Conservation (phyloP, 2,797 vertebrate species). For the Crenuchus spilurus region DNA sequence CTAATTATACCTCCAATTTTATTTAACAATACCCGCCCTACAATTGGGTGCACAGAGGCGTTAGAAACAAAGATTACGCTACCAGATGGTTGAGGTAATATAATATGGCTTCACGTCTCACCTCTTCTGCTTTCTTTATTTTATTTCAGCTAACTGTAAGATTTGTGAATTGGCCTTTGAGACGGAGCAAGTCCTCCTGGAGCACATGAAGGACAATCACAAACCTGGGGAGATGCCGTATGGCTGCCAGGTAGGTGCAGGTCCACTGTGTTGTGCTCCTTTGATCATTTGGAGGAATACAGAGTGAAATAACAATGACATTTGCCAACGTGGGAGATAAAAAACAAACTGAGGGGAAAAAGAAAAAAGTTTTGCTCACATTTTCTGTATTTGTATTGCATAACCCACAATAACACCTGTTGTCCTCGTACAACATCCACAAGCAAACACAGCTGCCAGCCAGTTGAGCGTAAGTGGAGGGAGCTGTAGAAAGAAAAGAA, state of each 20-base stretch:
- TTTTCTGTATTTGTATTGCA: neutral
- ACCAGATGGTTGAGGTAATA: neutral
- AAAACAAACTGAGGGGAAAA: too few relatives aligned
- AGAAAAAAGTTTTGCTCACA: neutral
- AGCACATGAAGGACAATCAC: slow-evolving; percentile 99
- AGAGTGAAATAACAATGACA: too few relatives aligned
- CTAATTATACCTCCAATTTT: neutral
- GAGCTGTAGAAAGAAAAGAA: too few relatives aligned
- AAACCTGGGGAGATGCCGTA: slow-evolving; percentile 99
- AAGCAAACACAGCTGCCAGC: neutral
- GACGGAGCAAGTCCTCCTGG: slow-evolving; percentile 94
- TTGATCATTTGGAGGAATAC: neutral
- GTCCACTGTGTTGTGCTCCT: neutral
- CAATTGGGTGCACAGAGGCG: neutral
- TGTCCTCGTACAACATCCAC: neutral
- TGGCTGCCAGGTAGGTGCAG: slow-evolving; percentile 87
- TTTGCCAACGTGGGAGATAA: too few relatives aligned
- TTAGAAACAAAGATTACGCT: neutral
- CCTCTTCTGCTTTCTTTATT: slow-evolving; percentile 4
- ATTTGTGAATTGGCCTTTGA: slow-evolving; percentile 99
- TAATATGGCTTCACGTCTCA: slow-evolving; percentile 7
- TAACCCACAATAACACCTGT: neutral
- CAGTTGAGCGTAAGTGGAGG: too few relatives aligned
- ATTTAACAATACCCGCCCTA: slow-evolving; percentile 10
- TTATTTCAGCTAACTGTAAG: slow-evolving; percentile 92